Evolutionary conservation across 2,113 vertebrate species (phyloP), one percentile per base, ranked within the genome.

Genomic region (Laticauda laticaudata): DNA sequence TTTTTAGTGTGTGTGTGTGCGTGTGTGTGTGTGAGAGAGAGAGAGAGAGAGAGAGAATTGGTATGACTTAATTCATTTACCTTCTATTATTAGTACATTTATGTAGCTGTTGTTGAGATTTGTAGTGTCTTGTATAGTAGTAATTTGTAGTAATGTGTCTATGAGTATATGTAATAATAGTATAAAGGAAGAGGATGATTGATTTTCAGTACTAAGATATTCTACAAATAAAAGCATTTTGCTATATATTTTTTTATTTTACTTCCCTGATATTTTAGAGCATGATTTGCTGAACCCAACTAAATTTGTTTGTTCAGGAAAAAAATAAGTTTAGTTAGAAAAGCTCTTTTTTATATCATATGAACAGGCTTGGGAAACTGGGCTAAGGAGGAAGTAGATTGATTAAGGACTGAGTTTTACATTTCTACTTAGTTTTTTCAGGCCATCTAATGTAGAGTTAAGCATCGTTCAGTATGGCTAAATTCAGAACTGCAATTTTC

Each of bases 241-340:
- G 29, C 34, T 81, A 11, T 5, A 87, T n/a, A 86, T 56, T 93
- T 88, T 91, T 86, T 91, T 94, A 57, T 89, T 6, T 86, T 90
- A 51, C 26, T 51, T 93, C 53, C 69, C 93, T 91, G 90, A 1
- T 64, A 91, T n/a, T 85, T 56, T 45, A 86, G 89, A 86, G 43
- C 75, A 93, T 93, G 93, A 88, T 85, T 91, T 91, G 94, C 87
- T 54, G 53, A 93, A 88, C 4, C 43, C 29, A 86, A 34, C 57
- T 5, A 39, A 64, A 86, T 75, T n/a, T 43, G 12, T 81, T 89
- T 57, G 5, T 20, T 3, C 9, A 45, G 23, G n/a, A 43, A 89
- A 45, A 15, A 48, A 48, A 8, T 5, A 14, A 86, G 20, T 20
- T 26, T 85, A 59, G 39, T 86, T 48, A 24, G 21, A 23, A 69